Conservation (phyloP, 2,888 invertebrate species). For the Malachius bipustulatus region DNA sequence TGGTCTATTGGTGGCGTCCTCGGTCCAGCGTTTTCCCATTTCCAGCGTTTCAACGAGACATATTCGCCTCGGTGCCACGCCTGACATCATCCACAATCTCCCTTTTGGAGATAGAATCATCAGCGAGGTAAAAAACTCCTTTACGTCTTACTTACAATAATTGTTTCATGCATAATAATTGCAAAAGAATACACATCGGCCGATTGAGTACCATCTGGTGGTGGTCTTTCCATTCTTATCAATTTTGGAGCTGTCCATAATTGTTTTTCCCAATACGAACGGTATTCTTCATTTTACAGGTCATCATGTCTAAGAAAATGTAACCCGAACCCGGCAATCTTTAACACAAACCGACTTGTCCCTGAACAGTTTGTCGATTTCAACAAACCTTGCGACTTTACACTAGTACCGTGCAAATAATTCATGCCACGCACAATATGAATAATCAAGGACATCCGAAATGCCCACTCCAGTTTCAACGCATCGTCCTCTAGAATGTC, state of each 20-base stretch:
- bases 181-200: conserved; percentile 94
- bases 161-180: conserved; percentile 88
- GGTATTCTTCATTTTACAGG: conserved; percentile 44
- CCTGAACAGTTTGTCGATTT: conserved; percentile 98
- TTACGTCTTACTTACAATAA: conserved; percentile 73
- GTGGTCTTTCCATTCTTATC: conserved; percentile 49
- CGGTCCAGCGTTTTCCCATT: too few species aligned
- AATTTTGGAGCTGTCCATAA: conserved; percentile 91
- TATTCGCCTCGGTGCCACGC: too few species aligned
- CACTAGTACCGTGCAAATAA: conserved; percentile 81
- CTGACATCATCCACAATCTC: too few species aligned
- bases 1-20: too few species aligned
- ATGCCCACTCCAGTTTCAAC: conserved; percentile 86
- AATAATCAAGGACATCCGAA: conserved; percentile 86
- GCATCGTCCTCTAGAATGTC: conserved; percentile 86
- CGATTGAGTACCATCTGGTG: conserved; percentile 67
- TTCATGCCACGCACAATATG: conserved; percentile 94
- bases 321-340: conserved; percentile 94
- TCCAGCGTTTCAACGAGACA: too few species aligned
- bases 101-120: too few species aligned
- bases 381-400: conserved; percentile 85
- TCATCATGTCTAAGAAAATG: conserved; percentile 67
- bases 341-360: conserved; percentile 90
- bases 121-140: conserved; percentile 78
- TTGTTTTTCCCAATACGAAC: conserved; percentile 71